These are phyloP conservation scores for Apostichopus leukothele DNA, from an alignment of 53 echinoderm and acorn worm species.

Conservation along the genomic window DNA sequence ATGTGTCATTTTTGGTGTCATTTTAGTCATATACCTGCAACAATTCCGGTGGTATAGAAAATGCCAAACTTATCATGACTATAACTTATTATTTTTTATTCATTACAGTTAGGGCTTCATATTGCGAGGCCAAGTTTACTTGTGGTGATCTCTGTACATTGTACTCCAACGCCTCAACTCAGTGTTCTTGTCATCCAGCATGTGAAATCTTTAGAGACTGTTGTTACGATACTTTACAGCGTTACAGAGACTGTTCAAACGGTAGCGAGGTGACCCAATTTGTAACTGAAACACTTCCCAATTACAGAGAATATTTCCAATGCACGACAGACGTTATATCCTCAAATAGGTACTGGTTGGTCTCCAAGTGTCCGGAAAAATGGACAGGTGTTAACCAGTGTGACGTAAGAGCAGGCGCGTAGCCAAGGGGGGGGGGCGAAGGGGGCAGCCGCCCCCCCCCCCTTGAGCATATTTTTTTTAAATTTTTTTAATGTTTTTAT, in stretches of 20 bases:
- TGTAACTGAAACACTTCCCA: background rate
- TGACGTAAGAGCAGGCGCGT: background rate
- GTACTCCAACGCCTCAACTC: background rate
- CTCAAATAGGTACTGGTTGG: background rate
- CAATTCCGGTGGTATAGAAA: too few species aligned
- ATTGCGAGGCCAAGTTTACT: too few species aligned
- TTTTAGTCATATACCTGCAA: too few species aligned
- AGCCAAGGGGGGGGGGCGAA: too few species aligned
- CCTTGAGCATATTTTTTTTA: too few species aligned
- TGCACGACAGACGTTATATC: constrained; percentile 5
- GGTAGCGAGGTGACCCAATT: background rate
- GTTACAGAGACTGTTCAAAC: background rate
- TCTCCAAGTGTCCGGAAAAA: constrained; percentile 5
- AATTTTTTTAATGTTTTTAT: too few species aligned
- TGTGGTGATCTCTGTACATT: background rate
- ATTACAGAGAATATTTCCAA: background rate
- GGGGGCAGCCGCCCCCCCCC: too few species aligned
- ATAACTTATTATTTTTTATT: too few species aligned
- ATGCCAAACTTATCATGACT: too few species aligned
- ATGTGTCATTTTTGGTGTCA: too few species aligned
- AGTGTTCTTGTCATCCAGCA: constrained; percentile 4
- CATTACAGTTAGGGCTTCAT: too few species aligned
- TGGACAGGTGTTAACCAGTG: background rate
- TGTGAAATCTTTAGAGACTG: constrained; percentile 25
- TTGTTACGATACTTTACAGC: background rate